Percentiles rank a stretch among this genome's conserved stretches.
These are phyloP conservation scores for Amblyjoppa proteus DNA, from an alignment of 2,888 invertebrate species.

Conservation along the genomic window DNA sequence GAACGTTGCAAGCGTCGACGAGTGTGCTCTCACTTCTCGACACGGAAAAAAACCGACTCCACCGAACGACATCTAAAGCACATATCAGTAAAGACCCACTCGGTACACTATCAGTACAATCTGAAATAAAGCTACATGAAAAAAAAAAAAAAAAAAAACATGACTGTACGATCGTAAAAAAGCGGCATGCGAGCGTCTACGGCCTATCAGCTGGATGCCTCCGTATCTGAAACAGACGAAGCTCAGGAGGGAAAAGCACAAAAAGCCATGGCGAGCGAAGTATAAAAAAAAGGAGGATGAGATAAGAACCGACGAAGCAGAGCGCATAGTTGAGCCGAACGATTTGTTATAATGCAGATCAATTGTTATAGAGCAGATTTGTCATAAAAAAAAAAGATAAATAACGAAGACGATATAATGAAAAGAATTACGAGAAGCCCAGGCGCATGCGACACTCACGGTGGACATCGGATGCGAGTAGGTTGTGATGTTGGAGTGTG, in stretches of 20 bases:
- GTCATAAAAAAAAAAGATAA: slow-evolving; percentile 8
- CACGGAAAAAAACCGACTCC: slow-evolving; percentile 17
- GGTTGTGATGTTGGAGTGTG: slow-evolving; percentile 84
- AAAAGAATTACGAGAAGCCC: slow-evolving; percentile 70
- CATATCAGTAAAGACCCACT: slow-evolving; percentile 6
- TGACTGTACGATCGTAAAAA: slow-evolving; percentile 19
- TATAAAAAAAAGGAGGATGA: slow-evolving; percentile 2
- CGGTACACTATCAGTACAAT: slow-evolving; percentile 6
- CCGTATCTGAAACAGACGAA: slow-evolving; percentile 23
- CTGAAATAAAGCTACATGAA: not conserved
- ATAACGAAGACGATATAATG: slow-evolving; percentile 39
- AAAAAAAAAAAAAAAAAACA: not conserved
- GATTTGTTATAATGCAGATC: not conserved
- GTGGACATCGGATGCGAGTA: slow-evolving; percentile 84
- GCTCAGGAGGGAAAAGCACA: slow-evolving; percentile 33
- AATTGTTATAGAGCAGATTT: not conserved
- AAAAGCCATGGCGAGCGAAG: slow-evolving; percentile 24
- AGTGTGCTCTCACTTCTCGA: slow-evolving; percentile 17
- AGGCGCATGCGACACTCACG: slow-evolving; percentile 85
- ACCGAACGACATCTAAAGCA: slow-evolving; percentile 57
- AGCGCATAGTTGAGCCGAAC: too few species aligned
- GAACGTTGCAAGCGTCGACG: slow-evolving; percentile 54
- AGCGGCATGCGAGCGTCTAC: slow-evolving; percentile 44
- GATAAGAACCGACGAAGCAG: not conserved
- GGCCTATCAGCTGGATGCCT: not conserved